Percentiles rank a stretch among this genome's conserved stretches.
These are phyloP conservation scores for Cochlearius cochlearius DNA, from an alignment of 2,113 vertebrate species.

Conservation along the genomic window DNA sequence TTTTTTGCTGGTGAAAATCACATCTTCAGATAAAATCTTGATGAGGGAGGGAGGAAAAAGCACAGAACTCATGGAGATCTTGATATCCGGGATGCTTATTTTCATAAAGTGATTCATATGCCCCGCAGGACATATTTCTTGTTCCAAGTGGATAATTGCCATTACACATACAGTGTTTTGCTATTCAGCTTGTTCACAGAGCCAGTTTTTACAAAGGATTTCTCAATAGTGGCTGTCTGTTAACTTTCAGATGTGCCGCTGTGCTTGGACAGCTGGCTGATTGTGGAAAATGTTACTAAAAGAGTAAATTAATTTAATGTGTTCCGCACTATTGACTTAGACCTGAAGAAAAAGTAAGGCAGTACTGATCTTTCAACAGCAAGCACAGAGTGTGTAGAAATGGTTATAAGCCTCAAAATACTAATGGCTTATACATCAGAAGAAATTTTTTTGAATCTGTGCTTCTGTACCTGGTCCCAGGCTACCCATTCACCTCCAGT, in stretches of 20 bases:
- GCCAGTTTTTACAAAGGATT: not conserved
- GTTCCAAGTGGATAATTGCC: not conserved
- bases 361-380: not conserved
- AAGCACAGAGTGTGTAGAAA: not conserved
- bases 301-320: not conserved
- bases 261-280: conserved; percentile 46
- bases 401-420: not conserved
- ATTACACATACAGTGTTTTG: not conserved
- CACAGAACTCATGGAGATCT: not conserved
- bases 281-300: not conserved
- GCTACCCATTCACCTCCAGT: not conserved
- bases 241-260: not conserved
- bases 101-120: not conserved
- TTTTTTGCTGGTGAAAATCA: not conserved
- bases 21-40: not conserved
- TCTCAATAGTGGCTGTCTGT: not conserved
- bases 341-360: not conserved
- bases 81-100: not conserved
- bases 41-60: not conserved
- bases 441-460: not conserved
- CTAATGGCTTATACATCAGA: not conserved
- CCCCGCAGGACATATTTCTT: not conserved
- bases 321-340: not conserved
- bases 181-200: not conserved
- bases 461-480: not conserved